A percentile compares a stretch with the other conserved stretches of the same genome.
These are phyloP conservation scores for Drosophila anomalipes DNA, from an alignment of 2,888 invertebrate genomes.

Conservation along the genomic window DNA sequence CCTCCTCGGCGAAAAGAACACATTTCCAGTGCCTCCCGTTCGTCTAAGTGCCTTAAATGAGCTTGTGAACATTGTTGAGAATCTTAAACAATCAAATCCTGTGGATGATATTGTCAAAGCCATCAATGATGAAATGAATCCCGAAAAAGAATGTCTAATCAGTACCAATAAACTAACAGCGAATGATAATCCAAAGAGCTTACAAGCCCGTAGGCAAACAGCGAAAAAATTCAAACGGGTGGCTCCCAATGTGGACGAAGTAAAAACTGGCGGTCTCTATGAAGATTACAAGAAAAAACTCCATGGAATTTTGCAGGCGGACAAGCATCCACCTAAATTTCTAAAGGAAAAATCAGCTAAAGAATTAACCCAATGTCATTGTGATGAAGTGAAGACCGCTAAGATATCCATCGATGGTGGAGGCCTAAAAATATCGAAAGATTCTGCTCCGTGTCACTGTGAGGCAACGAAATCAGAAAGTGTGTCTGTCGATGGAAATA, in stretches of 20 bases:
- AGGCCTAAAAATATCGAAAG: slow-evolving; percentile 8
- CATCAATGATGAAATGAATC: slow-evolving; percentile 51
- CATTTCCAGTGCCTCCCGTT: background rate
- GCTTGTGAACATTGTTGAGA: slow-evolving; percentile 49
- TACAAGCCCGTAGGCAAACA: background rate
- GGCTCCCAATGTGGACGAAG: slow-evolving; percentile 11
- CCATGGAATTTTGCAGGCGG: slow-evolving; percentile 30
- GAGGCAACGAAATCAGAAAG: slow-evolving; percentile 20
- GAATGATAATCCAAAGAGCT: slow-evolving; percentile 4
- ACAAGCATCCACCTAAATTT: slow-evolving; percentile 24
- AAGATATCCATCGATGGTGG: slow-evolving; percentile 16
- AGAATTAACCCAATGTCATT: slow-evolving; percentile 17
- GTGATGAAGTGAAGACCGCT: slow-evolving; percentile 18
- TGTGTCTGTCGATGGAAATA: slow-evolving; percentile 1
- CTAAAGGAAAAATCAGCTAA: background rate
- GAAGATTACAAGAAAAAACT: slow-evolving; percentile 69
- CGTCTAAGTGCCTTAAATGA: slow-evolving; percentile 50
- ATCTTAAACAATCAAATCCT: slow-evolving; percentile 43
- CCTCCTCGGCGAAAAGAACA: background rate
- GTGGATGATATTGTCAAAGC: slow-evolving; percentile 52
- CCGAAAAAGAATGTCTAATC: slow-evolving; percentile 11
- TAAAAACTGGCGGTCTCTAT: slow-evolving; percentile 64
- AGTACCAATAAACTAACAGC: background rate
- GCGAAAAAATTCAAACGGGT: slow-evolving; percentile 27
- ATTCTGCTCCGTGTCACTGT: slow-evolving; percentile 26